These are phyloP conservation scores for Dryobates pubescens DNA, from an alignment of 2,797 vertebrate genomes.

Conservation along the genomic window DNA sequence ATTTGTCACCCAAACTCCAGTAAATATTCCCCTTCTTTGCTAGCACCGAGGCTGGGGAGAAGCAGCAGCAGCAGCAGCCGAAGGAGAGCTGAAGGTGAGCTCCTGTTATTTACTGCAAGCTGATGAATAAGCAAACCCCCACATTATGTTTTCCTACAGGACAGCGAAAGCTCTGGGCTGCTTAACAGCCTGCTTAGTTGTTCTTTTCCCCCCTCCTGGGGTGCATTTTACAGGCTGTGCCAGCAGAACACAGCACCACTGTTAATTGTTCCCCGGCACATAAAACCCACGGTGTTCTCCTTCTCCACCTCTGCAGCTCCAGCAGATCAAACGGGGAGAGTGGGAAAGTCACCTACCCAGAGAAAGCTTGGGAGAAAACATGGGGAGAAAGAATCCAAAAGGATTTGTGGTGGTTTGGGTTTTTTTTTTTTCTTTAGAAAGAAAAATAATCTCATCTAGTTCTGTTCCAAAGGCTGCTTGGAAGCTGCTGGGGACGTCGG, in stretches of 20 bases:
- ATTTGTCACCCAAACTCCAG: not conserved
- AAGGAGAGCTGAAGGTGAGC: constrained; percentile 55
- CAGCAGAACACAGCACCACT: not conserved
- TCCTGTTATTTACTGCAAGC: constrained; percentile 5
- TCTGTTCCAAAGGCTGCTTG: constrained; percentile 29
- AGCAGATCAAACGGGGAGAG: not conserved
- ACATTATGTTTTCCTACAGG: constrained; percentile 6
- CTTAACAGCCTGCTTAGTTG: constrained; percentile 24
- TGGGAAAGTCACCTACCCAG: constrained; percentile 12
- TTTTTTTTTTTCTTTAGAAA: not conserved
- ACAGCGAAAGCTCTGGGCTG: constrained; percentile 6
- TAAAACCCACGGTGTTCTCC: not conserved
- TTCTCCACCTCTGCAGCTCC: not conserved
- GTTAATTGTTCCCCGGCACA: constrained; percentile 30
- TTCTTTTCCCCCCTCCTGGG: constrained; percentile 3
- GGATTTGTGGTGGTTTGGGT: not conserved
- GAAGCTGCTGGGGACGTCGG: constrained; percentile 32
- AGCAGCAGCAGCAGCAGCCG: constrained; percentile 18
- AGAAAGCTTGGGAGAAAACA: not conserved
- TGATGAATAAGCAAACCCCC: constrained; percentile 24
- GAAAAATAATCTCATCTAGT: not conserved
- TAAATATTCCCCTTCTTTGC: not conserved
- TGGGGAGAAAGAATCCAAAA: not conserved
- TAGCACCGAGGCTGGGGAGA: not conserved
- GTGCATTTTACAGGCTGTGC: not conserved